These are phyloP conservation scores for Ophraella communa DNA, from an alignment of 2,888 invertebrate species.

Conservation along the genomic window DNA sequence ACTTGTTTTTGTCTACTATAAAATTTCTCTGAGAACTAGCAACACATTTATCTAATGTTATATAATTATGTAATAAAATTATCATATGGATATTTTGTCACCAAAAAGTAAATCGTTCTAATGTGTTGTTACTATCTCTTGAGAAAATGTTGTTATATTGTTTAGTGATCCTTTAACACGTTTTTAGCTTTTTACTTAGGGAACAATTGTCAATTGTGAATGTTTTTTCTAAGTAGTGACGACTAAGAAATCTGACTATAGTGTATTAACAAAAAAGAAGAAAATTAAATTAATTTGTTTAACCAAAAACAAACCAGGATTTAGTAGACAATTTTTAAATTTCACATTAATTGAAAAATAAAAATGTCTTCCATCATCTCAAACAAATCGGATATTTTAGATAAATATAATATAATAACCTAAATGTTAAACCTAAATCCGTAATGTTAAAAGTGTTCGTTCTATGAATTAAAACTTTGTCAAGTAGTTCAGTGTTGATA, in stretches of 20 bases:
- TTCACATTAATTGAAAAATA: too few species aligned
- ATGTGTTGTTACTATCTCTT: constrained; percentile 32
- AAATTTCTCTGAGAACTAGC: constrained; percentile 5
- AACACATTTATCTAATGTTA: not conserved
- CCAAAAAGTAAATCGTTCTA: too few species aligned
- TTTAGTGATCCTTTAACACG: constrained; percentile 36
- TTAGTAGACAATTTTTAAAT: too few species aligned
- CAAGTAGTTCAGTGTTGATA: too few species aligned
- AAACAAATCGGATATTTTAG: too few species aligned
- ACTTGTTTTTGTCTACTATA: constrained; percentile 16
- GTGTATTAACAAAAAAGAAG: not conserved
- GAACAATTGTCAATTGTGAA: constrained; percentile 39
- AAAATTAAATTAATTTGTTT: not conserved
- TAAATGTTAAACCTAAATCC: too few species aligned
- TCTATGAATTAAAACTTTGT: too few species aligned
- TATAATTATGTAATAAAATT: not conserved
- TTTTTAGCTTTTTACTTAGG: constrained; percentile 46
- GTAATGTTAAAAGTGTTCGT: too few species aligned
- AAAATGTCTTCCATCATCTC: too few species aligned
- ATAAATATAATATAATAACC: too few species aligned
- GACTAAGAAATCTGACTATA: constrained; percentile 21
- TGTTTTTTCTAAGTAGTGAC: constrained; percentile 40
- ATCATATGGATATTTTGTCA: not conserved
- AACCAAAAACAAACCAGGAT: too few species aligned
- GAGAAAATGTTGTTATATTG: constrained; percentile 16